Base-by-base conservation (phyloP, 1,140 invertebrate genomes). In the Sarcophaga bullata region DNA sequence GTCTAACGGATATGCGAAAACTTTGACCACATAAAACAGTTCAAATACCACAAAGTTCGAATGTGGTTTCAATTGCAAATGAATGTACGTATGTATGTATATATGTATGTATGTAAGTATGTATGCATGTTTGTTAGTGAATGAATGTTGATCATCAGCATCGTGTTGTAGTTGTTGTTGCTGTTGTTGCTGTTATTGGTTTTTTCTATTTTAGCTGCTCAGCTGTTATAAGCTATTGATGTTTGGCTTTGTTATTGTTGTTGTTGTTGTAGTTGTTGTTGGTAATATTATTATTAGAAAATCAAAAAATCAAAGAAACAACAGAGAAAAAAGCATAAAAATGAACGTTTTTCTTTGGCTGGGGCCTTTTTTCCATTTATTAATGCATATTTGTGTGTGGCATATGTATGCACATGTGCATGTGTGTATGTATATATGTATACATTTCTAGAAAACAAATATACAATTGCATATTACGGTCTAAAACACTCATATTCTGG, bases 1-100 rank as follows among this genome's bases (percentile, higher is more conserved):
- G 49, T 37, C 75, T 17, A 78, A 50, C 75, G 75, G 75, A 78
- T 50, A 78, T 78, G 75, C 48, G 75, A 17, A 78, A 48, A 78
- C 49, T 80, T 73, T 81, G 80, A 81, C 80, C 80, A 62, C 62
- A 81, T 73, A 81, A 81, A 81, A 81, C 80, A 50, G 62, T 73
- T 73, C 54, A 58, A 68, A 81, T 72, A 81, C 80, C 80, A 73
- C 80, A 81, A 81, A 81, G 62, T 81, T 81, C 80, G 80, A 81
- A 72, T 81, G 80, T 73, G 80, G 68, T 50, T 81, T 73, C n/a
- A 68, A 58, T 62, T 80, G 52, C 52, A 78, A 50, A 78, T 75
- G n/a, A n/a, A n/a, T n/a, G n/a, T n/a, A n/a, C n/a, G n/a, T n/a
- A n/a, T n/a, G n/a, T n/a, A n/a, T n/a, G n/a, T n/a, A n/a, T n/a